A percentile compares a stretch with the other conserved stretches of the same genome.
phyloP scores from a whole-genome alignment of 1,140 invertebrate species.

The Sitophilus oryzae region DNA sequence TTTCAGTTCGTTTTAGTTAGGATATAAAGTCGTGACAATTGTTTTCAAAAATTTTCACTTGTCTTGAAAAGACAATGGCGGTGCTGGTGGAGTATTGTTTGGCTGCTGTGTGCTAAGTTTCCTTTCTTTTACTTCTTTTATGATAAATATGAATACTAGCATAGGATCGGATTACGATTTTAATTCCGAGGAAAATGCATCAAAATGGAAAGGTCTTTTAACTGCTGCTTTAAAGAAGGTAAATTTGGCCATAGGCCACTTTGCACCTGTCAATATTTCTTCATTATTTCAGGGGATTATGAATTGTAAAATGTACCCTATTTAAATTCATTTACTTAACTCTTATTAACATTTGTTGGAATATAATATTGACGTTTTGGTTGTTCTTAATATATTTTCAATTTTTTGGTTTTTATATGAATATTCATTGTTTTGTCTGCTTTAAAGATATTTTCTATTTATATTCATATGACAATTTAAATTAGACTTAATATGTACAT shows the following conservation, averaged over 20 bases:
- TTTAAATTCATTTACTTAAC: no score
- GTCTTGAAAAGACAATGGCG: conserved; percentile 17
- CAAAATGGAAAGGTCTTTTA: conserved; percentile 86
- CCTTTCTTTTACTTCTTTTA: conserved; percentile 2
- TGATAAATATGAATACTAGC: conserved; percentile 29
- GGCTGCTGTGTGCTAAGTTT: conserved; percentile 9
- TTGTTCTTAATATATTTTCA: background rate
- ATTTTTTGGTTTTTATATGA: background rate
- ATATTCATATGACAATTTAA: no score
- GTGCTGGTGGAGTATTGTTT: conserved; percentile 19
- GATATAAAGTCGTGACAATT: background rate
- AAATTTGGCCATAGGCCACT: conserved; percentile 23
- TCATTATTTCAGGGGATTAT: conserved; percentile 1
- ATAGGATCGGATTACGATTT: conserved; percentile 67
- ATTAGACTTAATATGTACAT: background rate
- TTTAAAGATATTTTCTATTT: no score
- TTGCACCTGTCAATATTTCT: conserved; percentile 1
- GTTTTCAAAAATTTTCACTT: conserved; percentile 18
- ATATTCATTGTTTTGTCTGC: background rate
- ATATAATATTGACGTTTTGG: no score
- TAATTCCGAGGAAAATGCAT: conserved; percentile 76
- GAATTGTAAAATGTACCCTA: background rate
- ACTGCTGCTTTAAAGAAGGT: conserved; percentile 72
- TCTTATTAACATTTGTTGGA: no score
- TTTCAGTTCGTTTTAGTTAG: conserved; percentile 18